These are phyloP conservation scores for Upupa epops DNA, from an alignment of 2,113 vertebrate genomes.

Conservation along the genomic window DNA sequence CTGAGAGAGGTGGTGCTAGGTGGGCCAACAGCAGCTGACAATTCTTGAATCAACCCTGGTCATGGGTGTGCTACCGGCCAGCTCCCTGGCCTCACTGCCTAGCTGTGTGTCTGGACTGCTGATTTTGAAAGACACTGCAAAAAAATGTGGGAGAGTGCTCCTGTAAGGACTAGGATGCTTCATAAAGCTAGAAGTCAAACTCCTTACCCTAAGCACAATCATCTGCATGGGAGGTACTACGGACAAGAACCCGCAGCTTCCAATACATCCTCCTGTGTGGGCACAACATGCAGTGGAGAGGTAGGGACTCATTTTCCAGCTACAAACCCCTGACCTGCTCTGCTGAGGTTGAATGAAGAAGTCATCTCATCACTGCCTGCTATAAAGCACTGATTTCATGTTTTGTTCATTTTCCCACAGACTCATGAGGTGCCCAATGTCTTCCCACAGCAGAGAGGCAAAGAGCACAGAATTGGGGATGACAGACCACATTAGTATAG, in stretches of 20 bases:
- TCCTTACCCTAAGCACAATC: not conserved
- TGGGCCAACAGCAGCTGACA: not conserved
- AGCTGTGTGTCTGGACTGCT: not conserved
- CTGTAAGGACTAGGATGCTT: not conserved
- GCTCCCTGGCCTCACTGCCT: not conserved
- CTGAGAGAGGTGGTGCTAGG: not conserved
- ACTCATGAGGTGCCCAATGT: rapidly evolving
- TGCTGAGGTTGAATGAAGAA: not conserved
- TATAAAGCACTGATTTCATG: not conserved
- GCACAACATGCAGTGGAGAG: rapidly evolving
- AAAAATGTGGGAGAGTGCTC: not conserved
- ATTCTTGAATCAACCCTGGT: rapidly evolving
- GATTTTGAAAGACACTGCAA: not conserved
- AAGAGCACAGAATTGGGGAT: not conserved
- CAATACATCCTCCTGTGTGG: not conserved
- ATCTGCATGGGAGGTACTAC: not conserved
- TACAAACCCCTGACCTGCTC: not conserved
- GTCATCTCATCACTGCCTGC: not conserved
- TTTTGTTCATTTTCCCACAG: not conserved
- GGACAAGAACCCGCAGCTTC: rapidly evolving
- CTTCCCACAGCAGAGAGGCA: not conserved
- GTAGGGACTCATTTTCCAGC: not conserved
- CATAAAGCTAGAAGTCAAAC: not conserved
- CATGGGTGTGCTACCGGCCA: not conserved
- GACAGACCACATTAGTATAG: not conserved